Base-by-base conservation (phyloP, 1,140 invertebrate genomes). In the Papilio xuthus region DNA sequence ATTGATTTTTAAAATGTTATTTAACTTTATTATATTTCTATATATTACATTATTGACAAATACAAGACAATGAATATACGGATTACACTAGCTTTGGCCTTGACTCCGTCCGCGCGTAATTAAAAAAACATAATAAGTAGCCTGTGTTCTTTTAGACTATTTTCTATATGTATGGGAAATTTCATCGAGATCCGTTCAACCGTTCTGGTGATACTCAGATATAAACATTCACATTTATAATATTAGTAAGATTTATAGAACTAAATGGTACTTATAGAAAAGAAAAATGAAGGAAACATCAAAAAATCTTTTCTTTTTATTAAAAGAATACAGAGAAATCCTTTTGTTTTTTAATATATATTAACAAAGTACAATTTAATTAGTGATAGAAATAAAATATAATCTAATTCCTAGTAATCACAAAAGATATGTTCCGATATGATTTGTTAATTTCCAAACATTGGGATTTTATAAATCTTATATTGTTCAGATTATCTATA, bases 381-480 rank as follows among this genome's bases (percentile, higher is more conserved):
- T 15, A 32, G 60, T 18, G 23, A 67, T 18, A 32, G 3, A 67
- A 67, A 7, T 67, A 28, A 28, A 13, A 13, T 23, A 67, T 67
- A 67, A 67, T 28, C 23, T 67, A 28, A 28, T 67, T 67, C 60
- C 4, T 4, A 13, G 23, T 28, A 28, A 67, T 67, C 60, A 3
- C 12, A 15, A 28, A 28, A 1, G 60, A 67, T 67, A 67, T 28
- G 26, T 32, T 28, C 23, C 26, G 60, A 67, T 67, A 67, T 67
- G 60, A 67, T 67, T 67, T 67, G 3, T 15, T 15, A 15, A 67
- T 67, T 67, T 67, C 13, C 60, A 28, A 67, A 28, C 4, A 28
- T 67, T 15, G 56, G 23, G 60, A 67, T 28, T 32, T 32, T 67
- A 7, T 67, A 67, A 67, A 67, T 67, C 60, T 18, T 28, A 60